phyloP scores from a whole-genome alignment of 53 echinoderm and acorn worm species.

The Antedon mediterranea region DNA sequence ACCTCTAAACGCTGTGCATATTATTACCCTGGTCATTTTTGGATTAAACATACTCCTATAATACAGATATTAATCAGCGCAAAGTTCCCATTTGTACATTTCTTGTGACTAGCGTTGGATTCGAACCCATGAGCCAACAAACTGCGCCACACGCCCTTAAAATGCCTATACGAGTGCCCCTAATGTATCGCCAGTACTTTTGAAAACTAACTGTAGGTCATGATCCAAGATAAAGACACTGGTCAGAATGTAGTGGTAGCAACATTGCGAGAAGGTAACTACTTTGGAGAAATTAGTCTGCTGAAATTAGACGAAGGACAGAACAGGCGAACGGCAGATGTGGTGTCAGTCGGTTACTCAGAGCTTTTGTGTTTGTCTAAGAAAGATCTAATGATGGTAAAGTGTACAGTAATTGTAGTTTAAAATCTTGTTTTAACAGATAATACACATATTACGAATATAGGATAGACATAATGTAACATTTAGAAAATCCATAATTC shows the following conservation, averaged over 20 bases:
- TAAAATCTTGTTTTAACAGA: neutral
- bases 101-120: too few species aligned
- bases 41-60: too few species aligned
- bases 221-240: slow-evolving; percentile 62
- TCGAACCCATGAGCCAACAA: too few species aligned
- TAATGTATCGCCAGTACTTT: too few species aligned
- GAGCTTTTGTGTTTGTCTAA: slow-evolving; percentile 85
- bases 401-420: neutral
- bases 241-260: slow-evolving; percentile 80
- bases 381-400: slow-evolving; percentile 94
- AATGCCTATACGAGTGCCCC: too few species aligned
- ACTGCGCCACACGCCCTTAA: too few species aligned
- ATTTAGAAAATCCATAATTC: neutral
- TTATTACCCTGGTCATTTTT: too few species aligned
- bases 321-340: slow-evolving; percentile 78
- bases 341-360: slow-evolving; percentile 81
- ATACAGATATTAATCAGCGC: too few species aligned
- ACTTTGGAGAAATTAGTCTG: slow-evolving; percentile 96
- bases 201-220: slow-evolving; percentile 37
- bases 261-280: slow-evolving; percentile 84
- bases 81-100: too few species aligned
- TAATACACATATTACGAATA: neutral
- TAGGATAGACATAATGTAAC: neutral
- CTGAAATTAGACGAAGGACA: slow-evolving; percentile 89
- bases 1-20: too few species aligned